Evolutionary conservation across 2,888 invertebrate species (phyloP), one percentile per base, ranked within the genome.

Genomic region (Achlya flavicornis): DNA sequence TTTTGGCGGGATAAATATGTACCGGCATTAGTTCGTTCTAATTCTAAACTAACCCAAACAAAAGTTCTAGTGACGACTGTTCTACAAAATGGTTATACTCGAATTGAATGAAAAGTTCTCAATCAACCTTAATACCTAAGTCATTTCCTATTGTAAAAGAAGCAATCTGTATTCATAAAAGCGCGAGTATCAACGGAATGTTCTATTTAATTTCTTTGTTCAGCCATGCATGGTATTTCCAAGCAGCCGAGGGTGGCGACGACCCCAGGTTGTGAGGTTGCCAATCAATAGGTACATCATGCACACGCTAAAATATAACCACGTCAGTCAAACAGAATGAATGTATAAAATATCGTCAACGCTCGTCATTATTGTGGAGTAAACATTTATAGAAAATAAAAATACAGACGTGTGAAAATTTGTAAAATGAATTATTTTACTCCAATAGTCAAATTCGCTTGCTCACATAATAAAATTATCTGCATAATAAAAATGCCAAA

Each of bases 221-320:
- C 73, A 70, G 61, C 69, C 80, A 77, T 82, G 82, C 83, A 82
- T 82, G 82, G 77, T 83, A 83, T 41, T 41, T 88, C 86, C 88
- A 79, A 83, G 75, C 64, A 66, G 67, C 67, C 60, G 73, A 68
- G 76, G 77, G 80, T 78, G 80, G 77, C 78, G 78, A 77, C 78
- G 84, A 79, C 81, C 81, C 70, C 77, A 77, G 73, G 77, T 77
- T 77, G 79, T 69, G 77, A 77, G 73, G 77, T 77, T 77, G 79
- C 81, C 84, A 90, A 91, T 91, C 90, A 87, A 91, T 90, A n/a
- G n/a, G n/a, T n/a, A 90, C 63, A 68, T 67, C 68, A 73, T 73
- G 72, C 74, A 77, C 77, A 68, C 63, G 67, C 63, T 63, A 71
- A 71, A 57, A 53, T 58, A 33, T 58, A 59, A 38, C 43, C 35